Conservation (phyloP, 64 coral and sea anemone species). For the Catalaphyllia jardinei region DNA sequence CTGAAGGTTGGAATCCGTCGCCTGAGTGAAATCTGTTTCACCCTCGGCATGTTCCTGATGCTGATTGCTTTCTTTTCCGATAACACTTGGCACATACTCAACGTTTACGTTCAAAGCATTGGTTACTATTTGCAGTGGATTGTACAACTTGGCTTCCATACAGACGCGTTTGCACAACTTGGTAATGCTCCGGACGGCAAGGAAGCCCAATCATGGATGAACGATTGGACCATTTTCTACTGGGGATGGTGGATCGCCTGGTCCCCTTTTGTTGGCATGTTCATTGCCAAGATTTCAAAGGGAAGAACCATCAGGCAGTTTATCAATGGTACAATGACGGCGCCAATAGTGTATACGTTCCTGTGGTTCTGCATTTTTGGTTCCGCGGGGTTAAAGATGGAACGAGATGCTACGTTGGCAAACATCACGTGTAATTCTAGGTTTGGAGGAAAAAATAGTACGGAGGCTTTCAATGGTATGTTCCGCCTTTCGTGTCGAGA, state of each 20-base stretch:
- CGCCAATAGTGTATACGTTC: conserved; percentile 45
- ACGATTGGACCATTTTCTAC: conserved; percentile 70
- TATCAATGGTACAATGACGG: conserved; percentile 51
- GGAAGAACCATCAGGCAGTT: conserved; percentile 63
- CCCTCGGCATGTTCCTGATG: conserved; percentile 51
- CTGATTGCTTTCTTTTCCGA: conserved; percentile 39
- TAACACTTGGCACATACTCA: conserved; percentile 52
- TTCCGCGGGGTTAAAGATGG: conserved; percentile 55
- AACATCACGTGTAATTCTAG: conserved; percentile 14
- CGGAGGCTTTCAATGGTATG: neutral
- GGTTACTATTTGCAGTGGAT: conserved; percentile 65
- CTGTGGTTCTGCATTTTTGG: conserved; percentile 73
- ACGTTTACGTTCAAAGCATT: conserved; percentile 56
- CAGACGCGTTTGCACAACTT: conserved; percentile 72
- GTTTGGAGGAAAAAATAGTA: neutral
- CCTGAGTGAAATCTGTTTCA: conserved; percentile 62
- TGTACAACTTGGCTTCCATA: conserved; percentile 66
- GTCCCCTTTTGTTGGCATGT: conserved; percentile 60
- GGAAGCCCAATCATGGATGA: conserved; percentile 51
- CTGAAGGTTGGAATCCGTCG: conserved; percentile 62
- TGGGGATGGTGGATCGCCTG: conserved; percentile 81
- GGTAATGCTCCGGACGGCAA: conserved; percentile 56
- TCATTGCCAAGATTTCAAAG: conserved; percentile 63
- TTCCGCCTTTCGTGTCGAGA: conserved; percentile 21
- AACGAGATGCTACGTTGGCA: conserved; percentile 25